A percentile compares a stretch with the other conserved stretches of the same genome.
Conservation (phyloP, 2,888 invertebrate genomes). For the Eurytoma californica region DNA sequence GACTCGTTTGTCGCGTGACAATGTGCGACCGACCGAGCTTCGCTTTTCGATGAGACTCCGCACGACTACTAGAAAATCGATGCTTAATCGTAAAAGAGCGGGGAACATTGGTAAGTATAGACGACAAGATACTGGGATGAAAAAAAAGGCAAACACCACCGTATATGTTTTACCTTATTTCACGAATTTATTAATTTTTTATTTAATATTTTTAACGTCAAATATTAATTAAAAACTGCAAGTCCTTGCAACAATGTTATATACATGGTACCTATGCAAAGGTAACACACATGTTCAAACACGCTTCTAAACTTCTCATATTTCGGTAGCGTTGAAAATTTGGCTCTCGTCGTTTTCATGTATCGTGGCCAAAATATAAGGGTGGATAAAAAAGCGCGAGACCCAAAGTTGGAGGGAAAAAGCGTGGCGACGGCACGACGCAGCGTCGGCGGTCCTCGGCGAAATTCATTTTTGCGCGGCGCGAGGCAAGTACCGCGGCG, state of each 20-base stretch:
- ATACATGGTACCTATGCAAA: too few species aligned
- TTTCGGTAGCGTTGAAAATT: slow-evolving; percentile 12
- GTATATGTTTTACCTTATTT: not conserved
- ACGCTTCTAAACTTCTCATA: not conserved
- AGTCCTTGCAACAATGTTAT: too few species aligned
- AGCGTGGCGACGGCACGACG: not conserved
- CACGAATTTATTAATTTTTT: too few species aligned
- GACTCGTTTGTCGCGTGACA: too few species aligned
- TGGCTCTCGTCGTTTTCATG: not conserved
- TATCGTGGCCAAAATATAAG: not conserved
- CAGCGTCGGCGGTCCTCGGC: slow-evolving; percentile 13
- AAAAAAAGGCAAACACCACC: not conserved
- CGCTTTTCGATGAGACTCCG: too few species aligned
- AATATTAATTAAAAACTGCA: too few species aligned
- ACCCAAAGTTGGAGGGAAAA: not conserved
- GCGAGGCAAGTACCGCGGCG: not conserved
- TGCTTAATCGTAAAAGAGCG: too few species aligned
- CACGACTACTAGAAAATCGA: too few species aligned
- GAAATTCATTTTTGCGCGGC: slow-evolving; percentile 31
- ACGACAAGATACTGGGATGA: not conserved
- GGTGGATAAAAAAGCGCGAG: not conserved
- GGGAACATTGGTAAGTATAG: too few species aligned
- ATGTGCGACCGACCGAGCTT: too few species aligned
- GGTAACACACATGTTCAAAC: not conserved
- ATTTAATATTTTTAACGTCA: too few species aligned